A percentile compares a stretch with the other conserved stretches of the same genome.
These are phyloP conservation scores for Theodoxus fluviatilis DNA, from an alignment of 2,888 invertebrate genomes.

Conservation along the genomic window DNA sequence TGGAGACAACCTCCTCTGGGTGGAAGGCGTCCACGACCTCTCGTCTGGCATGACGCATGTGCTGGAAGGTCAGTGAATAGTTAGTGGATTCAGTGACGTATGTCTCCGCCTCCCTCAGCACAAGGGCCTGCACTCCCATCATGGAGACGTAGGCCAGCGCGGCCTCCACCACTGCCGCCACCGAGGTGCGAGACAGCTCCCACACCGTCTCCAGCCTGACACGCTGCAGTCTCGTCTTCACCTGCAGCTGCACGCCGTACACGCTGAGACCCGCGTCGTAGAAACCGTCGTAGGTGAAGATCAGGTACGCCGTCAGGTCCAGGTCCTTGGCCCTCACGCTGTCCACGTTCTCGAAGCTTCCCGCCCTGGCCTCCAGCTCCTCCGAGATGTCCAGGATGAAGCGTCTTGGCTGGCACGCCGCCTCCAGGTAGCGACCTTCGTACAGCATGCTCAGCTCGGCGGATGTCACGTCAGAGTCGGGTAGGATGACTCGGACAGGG, in stretches of 20 bases:
- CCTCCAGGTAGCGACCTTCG: constrained; percentile 33
- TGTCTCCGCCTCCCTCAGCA: no score
- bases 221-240: no score
- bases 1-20: no score
- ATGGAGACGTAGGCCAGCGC: no score
- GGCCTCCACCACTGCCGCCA: no score
- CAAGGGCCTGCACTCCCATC: no score
- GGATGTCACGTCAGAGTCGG: constrained; percentile 29
- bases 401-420: constrained; percentile 42
- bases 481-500: constrained; percentile 35
- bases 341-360: constrained; percentile 19
- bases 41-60: no score
- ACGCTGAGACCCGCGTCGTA: constrained; percentile 34
- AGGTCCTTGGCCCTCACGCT: background rate
- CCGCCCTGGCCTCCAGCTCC: constrained; percentile 18
- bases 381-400: constrained; percentile 43
- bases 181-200: no score
- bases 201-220: no score
- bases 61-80: no score
- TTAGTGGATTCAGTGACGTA: no score
- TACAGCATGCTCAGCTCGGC: constrained; percentile 30
- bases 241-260: constrained; percentile 37
- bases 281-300: constrained; percentile 29
- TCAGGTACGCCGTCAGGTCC: constrained; percentile 29
- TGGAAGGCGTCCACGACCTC: no score